Base-by-base conservation (phyloP, 2,888 invertebrate genomes). In the Chromoteleia sp. region DNA sequence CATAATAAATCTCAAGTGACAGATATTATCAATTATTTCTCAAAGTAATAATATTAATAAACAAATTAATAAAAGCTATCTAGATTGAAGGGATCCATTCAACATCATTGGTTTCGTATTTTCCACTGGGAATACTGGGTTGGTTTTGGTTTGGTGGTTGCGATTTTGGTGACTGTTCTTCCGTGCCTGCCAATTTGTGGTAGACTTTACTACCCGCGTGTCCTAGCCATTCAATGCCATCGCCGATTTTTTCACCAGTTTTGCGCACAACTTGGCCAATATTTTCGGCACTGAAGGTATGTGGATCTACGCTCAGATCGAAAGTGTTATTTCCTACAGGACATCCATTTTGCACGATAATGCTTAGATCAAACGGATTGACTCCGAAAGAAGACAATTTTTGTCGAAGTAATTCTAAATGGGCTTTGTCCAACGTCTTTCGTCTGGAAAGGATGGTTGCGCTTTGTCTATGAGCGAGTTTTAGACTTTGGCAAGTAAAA, bases 401-500 rank as follows among this genome's bases (percentile, higher is more conserved):
- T 12, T 93, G 92, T 19, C 96, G 95, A 88, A 96, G 91, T 94
- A 95, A 95, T 84, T 96, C 96, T 5, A 96, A 85, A 82, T 93
- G 95, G 56, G 94, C 93, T 89, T 94, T 95, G 84, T 96, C 97
- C 56, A 96, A 93, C 2, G 33, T 14, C 83, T 94, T 94, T 14
- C 93, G 94, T 59, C 96, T 94, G 0, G 96, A 96, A n/a, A 96
- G 93, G 82, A 98, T 96, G 61, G 96, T 96, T 0, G 96, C 96
- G 0, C 96, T 96, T 80, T 95, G 94, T 2, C 96, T 93, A 90
- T 97, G 95, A 0, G 95, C 95, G 85, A 96, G 95, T 0, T 95
- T 93, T 10, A 97, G 88, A 87, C 95, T 95, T 91, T 97, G 96
- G 86, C 97, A 97, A 0, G 96, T 96, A 91, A 96, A 97, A 58